These are phyloP conservation scores for Cepphus grylle DNA, from an alignment of 2,113 vertebrate species.

Conservation along the genomic window DNA sequence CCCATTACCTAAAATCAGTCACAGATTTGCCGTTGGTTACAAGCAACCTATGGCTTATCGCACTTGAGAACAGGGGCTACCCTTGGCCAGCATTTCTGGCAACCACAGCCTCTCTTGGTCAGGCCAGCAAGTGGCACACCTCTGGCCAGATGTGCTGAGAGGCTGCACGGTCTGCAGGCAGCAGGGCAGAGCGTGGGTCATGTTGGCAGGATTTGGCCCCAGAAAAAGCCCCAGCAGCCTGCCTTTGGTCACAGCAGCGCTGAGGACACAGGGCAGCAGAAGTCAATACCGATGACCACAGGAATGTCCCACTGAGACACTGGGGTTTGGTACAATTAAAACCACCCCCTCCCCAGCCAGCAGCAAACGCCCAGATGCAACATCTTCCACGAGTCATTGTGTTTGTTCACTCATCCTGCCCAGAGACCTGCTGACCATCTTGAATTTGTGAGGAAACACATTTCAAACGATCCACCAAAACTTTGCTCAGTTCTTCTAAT, in stretches of 20 bases:
- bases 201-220: neutral
- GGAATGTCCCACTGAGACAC: neutral
- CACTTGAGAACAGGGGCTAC: neutral
- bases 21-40: neutral
- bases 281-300: neutral
- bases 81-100: neutral
- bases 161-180: neutral
- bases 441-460: neutral
- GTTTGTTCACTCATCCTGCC: neutral
- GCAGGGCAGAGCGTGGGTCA: neutral
- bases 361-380: neutral
- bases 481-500: neutral
- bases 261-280: neutral
- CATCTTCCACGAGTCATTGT: rapidly evolving
- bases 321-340: neutral
- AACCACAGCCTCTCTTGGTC: neutral
- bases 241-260: rapidly evolving
- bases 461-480: neutral
- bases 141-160: neutral
- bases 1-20: neutral
- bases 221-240: neutral
- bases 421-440: neutral
- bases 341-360: rapidly evolving
- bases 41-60: neutral
- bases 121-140: neutral